Evolutionary conservation across 2,797 vertebrate species (phyloP).

Genomic region (Melanotaenia maccullochi): DNA sequence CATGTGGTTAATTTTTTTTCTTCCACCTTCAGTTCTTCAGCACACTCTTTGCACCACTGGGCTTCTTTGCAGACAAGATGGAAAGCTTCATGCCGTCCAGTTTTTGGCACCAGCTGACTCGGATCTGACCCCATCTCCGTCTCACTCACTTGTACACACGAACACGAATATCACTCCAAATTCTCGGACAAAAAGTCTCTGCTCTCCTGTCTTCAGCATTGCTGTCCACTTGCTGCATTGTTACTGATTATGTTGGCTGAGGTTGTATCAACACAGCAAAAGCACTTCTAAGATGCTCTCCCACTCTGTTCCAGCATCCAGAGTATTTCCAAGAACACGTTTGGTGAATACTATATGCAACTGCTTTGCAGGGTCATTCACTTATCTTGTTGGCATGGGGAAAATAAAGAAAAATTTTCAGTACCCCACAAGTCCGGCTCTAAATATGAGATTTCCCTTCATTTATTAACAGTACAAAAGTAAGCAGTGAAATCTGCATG

Average conservation of each 20-base stretch:
- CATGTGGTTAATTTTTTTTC: slow-evolving; percentile 21
- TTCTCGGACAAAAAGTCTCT: slow-evolving; percentile 70
- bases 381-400: slow-evolving; percentile 8
- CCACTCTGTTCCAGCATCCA: slow-evolving; percentile 55
- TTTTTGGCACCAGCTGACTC: slow-evolving; percentile 86
- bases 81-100: slow-evolving; percentile 88
- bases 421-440: slow-evolving; percentile 11
- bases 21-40: slow-evolving; percentile 85
- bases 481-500: slow-evolving; percentile 3
- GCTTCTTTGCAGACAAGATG: slow-evolving; percentile 87
- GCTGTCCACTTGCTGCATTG: slow-evolving; percentile 70
- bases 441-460: slow-evolving; percentile 1
- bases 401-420: slow-evolving; percentile 4
- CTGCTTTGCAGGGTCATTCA: slow-evolving; percentile 39
- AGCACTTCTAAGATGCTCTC: slow-evolving; percentile 64
- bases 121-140: slow-evolving; percentile 75
- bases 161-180: slow-evolving; percentile 60
- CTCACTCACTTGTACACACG: slow-evolving; percentile 24
- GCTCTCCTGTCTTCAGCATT: slow-evolving; percentile 82
- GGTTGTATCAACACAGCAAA: slow-evolving; percentile 74
- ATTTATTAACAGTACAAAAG: slow-evolving; percentile 1
- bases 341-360: slow-evolving; percentile 40
- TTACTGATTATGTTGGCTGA: slow-evolving; percentile 75
- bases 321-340: slow-evolving; percentile 55
- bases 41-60: slow-evolving; percentile 87